phyloP scores from a whole-genome alignment of 2,797 vertebrate genomes.

The Brachyalestes nurse region DNA sequence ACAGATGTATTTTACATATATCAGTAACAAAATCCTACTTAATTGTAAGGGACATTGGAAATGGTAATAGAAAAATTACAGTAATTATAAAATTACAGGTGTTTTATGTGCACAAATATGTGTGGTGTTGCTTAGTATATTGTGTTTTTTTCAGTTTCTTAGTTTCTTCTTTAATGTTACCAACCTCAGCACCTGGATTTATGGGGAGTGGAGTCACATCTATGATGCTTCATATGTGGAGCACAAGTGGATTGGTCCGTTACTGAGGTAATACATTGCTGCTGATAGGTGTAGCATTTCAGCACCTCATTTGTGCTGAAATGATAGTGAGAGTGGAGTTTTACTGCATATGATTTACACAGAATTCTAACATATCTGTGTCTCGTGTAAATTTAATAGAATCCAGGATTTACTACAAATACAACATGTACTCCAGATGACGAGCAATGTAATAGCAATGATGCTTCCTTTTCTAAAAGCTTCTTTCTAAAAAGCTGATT shows the following conservation, averaged over 20 bases:
- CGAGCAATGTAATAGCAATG: not conserved
- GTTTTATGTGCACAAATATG: no score
- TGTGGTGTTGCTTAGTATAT: not conserved
- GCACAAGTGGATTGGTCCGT: conserved; percentile 81
- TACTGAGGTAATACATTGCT: conserved; percentile 80
- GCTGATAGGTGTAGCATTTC: not conserved
- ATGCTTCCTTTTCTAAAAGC: not conserved
- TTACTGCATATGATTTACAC: not conserved
- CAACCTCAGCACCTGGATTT: conserved; percentile 87
- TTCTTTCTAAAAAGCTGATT: conserved; percentile 4
- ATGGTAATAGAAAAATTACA: no score
- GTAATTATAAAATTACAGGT: no score
- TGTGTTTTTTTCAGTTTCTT: conserved; percentile 82
- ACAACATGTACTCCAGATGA: not conserved
- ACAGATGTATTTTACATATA: no score
- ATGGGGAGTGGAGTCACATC: conserved; percentile 87
- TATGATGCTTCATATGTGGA: conserved; percentile 84
- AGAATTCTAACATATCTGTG: not conserved
- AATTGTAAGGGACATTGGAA: not conserved
- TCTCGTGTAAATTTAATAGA: not conserved
- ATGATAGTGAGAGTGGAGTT: not conserved
- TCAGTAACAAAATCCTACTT: not conserved
- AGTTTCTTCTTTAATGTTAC: conserved; percentile 86
- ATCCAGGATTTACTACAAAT: not conserved
- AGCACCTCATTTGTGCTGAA: not conserved